Evolutionary conservation across 2,113 vertebrate genomes (phyloP).

Genomic region (Azemiops feae): DNA sequence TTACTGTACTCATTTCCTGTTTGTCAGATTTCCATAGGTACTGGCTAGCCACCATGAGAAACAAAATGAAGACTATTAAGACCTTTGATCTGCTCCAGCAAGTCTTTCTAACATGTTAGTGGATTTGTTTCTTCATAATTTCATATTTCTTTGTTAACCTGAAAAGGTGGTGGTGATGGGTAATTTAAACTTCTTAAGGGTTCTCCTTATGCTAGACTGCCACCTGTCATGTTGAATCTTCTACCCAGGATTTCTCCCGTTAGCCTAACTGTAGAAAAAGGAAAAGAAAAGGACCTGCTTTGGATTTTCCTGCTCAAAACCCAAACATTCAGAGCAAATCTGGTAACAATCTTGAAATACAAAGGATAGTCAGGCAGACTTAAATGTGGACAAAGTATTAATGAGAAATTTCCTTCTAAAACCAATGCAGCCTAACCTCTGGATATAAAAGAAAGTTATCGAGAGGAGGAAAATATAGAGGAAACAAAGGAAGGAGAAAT

Average conservation of each 20-base stretch:
- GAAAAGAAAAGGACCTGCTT: neutral
- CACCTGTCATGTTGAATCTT: neutral
- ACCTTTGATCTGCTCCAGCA: neutral
- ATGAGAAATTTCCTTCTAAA: neutral
- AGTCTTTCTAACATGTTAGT: neutral
- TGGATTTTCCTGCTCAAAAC: neutral
- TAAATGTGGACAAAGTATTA: neutral
- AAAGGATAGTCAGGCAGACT: neutral
- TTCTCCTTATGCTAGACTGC: neutral
- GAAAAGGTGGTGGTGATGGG: too few relatives aligned
- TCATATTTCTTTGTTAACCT: neutral
- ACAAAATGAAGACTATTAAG: neutral
- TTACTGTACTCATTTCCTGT: neutral
- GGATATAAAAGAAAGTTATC: neutral
- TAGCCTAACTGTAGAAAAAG: neutral
- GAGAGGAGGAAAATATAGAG: neutral
- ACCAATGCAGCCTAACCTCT: neutral
- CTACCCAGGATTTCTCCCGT: neutral
- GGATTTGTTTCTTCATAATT: neutral
- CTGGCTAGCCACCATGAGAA: neutral
- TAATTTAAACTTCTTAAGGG: neutral
- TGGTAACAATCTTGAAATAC: neutral
- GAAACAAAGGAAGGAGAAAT: neutral
- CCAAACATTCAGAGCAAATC: neutral
- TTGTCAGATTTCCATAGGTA: neutral